A percentile compares a stretch with the other conserved stretches of the same genome.
phyloP scores from a whole-genome alignment of 2,888 invertebrate genomes.

The Anthrax anthrax region DNA sequence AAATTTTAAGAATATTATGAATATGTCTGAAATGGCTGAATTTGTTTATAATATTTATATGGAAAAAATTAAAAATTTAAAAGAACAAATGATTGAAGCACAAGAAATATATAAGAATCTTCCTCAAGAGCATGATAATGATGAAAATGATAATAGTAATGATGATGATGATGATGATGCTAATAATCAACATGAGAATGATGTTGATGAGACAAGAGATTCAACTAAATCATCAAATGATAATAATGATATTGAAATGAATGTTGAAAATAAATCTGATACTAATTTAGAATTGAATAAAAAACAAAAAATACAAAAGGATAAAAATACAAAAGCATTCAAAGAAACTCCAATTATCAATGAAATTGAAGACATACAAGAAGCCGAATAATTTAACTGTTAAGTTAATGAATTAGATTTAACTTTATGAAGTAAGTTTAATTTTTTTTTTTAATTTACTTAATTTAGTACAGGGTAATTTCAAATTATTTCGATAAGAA shows the following conservation, averaged over 20 bases:
- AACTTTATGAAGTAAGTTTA: no score
- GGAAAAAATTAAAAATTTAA: slow-evolving; percentile 51
- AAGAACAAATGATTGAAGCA: slow-evolving; percentile 23
- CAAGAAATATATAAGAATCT: slow-evolving; percentile 24
- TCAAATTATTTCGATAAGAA: no score
- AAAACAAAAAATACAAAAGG: slow-evolving; percentile 6
- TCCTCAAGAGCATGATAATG: slow-evolving; percentile 34
- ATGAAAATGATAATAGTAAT: slow-evolving; percentile 9
- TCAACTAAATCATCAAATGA: background rate
- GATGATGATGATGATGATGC: slow-evolving; percentile 1
- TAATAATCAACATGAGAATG: slow-evolving; percentile 13
- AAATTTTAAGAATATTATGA: slow-evolving; percentile 41
- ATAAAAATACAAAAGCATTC: slow-evolving; percentile 18
- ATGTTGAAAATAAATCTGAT: background rate
- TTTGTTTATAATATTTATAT: slow-evolving; percentile 90
- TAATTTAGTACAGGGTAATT: no score
- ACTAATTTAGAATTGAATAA: background rate
- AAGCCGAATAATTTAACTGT: no score
- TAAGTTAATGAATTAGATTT: no score
- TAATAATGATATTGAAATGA: background rate
- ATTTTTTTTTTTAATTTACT: no score
- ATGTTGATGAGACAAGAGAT: slow-evolving; percentile 8
- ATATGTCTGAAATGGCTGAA: slow-evolving; percentile 91
- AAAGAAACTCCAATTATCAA: slow-evolving; percentile 37
- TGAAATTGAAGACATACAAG: slow-evolving; percentile 28